Evolutionary conservation across 1,140 invertebrate species (phyloP).

Genomic region (Bombus haemorrhoidalis): DNA sequence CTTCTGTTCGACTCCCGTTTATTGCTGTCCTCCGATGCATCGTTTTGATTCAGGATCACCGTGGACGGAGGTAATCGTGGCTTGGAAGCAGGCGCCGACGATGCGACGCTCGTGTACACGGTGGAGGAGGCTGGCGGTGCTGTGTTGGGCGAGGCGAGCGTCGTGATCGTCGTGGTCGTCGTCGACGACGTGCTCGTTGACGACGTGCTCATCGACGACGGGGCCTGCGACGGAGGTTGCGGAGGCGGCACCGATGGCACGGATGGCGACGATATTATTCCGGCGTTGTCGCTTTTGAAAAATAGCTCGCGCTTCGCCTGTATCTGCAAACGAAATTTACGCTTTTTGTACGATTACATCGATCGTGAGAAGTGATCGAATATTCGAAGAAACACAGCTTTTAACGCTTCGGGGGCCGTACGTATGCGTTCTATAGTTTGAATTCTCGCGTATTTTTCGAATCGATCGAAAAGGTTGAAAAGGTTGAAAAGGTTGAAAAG

Average conservation of each 20-base stretch:
- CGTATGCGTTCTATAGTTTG: too few species aligned
- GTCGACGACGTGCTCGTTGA: conserved; percentile 75
- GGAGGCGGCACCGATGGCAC: conserved; percentile 81
- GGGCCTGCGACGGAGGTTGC: conserved; percentile 80
- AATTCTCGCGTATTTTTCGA: too few species aligned
- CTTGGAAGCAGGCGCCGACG: conserved; percentile 80
- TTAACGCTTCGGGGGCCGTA: too few species aligned
- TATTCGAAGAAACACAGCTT: too few species aligned
- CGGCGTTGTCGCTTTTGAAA: conserved; percentile 85
- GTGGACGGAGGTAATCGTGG: conserved; percentile 80
- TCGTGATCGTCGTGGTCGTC: conserved; percentile 80
- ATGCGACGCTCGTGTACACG: conserved; percentile 70
- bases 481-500: too few species aligned
- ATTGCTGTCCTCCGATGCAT: conserved; percentile 79
- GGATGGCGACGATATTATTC: conserved; percentile 81
- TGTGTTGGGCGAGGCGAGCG: conserved; percentile 69
- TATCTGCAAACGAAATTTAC: conserved; percentile 83
- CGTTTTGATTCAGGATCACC: conserved; percentile 68
- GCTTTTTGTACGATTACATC: neutral
- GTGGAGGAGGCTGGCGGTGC: conserved; percentile 45
- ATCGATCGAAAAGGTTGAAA: too few species aligned
- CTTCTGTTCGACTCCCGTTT: conserved; percentile 75
- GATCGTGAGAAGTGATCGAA: too few species aligned
- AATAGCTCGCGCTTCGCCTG: conserved; percentile 90
- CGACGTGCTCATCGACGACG: conserved; percentile 70